A percentile compares a stretch with the other conserved stretches of the same genome.
phyloP scores from a whole-genome alignment of 2,888 invertebrate genomes.

The Cantharis nigra region DNA sequence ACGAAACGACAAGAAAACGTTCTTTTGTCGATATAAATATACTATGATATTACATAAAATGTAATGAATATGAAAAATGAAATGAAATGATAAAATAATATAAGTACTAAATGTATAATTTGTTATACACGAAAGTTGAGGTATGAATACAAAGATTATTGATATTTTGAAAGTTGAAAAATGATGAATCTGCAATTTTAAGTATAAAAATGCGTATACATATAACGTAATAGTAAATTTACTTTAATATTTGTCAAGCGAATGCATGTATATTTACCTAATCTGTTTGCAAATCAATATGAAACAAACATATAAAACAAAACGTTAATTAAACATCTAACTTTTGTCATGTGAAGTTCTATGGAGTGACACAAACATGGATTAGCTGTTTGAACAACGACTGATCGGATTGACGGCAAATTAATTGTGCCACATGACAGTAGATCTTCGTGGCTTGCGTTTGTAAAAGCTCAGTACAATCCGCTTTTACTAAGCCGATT shows the following conservation, averaged over 20 bases:
- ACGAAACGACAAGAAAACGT: no score
- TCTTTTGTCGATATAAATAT: no score
- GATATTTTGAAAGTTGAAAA: neutral
- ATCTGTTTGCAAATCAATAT: neutral
- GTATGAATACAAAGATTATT: no score
- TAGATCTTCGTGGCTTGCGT: conserved; percentile 38
- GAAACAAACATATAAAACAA: conserved; percentile 19
- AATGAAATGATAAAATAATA: no score
- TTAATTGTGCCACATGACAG: conserved; percentile 54
- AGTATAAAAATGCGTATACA: neutral
- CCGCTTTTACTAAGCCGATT: conserved; percentile 52
- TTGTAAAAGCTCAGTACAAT: conserved; percentile 46
- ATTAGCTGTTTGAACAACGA: conserved; percentile 52
- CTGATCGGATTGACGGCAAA: conserved; percentile 54
- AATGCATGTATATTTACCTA: neutral
- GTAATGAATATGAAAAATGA: no score
- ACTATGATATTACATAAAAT: no score
- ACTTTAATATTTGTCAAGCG: neutral
- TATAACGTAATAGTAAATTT: neutral
- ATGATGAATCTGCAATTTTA: neutral
- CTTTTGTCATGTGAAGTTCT: conserved; percentile 32
- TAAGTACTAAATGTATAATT: no score
- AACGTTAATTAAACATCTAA: conserved; percentile 44
- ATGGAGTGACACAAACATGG: conserved; percentile 51
- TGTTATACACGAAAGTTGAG: no score